These are phyloP conservation scores for Zoanthus gigantus DNA, from an alignment of 92 coral and sea anemone genomes.

Conservation along the genomic window DNA sequence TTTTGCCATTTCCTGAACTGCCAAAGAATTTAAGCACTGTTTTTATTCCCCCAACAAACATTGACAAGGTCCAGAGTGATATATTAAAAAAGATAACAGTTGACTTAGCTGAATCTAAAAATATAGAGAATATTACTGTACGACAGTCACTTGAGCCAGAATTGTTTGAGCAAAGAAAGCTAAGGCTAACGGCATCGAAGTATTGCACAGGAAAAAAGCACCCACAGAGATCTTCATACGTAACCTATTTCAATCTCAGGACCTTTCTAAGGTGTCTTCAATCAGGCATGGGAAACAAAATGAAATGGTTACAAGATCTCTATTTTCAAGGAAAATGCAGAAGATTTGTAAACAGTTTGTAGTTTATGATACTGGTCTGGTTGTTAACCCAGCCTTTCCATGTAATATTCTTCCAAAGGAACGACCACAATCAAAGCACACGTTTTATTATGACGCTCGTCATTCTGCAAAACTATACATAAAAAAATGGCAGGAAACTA, in stretches of 20 bases:
- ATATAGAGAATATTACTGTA: constrained; percentile 40
- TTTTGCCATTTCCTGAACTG: constrained; percentile 8
- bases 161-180: constrained; percentile 33
- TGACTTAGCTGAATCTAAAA: constrained; percentile 1
- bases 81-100: background rate
- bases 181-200: constrained; percentile 52
- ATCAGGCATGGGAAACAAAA: constrained; percentile 43
- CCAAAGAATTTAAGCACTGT: constrained; percentile 14
- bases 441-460: too few species aligned
- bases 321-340: constrained; percentile 47
- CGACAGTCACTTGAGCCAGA: constrained; percentile 47
- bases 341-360: constrained; percentile 36
- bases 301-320: constrained; percentile 35
- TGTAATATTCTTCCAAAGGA: too few species aligned
- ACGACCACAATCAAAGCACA: too few species aligned
- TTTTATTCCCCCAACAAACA: constrained; percentile 15
- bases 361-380: constrained; percentile 32
- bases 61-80: constrained; percentile 4
- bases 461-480: too few species aligned
- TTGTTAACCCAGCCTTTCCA: background rate
- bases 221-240: constrained; percentile 47
- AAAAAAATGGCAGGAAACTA: too few species aligned
- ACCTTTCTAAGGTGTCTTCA: constrained; percentile 47
- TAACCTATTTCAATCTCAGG: constrained; percentile 40
- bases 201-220: constrained; percentile 5